Evolutionary conservation across 1,140 invertebrate species (phyloP).

Genomic region (Bombus impatiens): DNA sequence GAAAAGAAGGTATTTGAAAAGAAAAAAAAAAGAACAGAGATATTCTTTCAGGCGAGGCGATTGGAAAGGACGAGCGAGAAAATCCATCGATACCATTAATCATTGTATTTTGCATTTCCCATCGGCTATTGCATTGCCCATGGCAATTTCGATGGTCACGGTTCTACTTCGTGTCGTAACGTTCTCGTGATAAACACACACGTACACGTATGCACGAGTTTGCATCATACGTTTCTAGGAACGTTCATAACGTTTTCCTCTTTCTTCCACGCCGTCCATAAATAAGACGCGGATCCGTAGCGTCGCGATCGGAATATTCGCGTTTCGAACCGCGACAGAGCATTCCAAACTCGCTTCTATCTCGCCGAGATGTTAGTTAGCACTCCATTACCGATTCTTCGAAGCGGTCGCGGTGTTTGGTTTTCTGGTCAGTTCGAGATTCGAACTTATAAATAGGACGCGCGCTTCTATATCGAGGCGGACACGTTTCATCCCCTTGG

Average conservation of each 20-base stretch:
- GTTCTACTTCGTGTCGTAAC: background rate
- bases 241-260: slow-evolving; percentile 2
- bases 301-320: background rate
- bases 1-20: background rate
- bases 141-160: background rate
- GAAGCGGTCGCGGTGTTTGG: slow-evolving; percentile 20
- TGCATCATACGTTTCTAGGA: slow-evolving; percentile 13
- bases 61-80: background rate
- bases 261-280: background rate
- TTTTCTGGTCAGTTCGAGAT: slow-evolving; percentile 3
- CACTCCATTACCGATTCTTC: slow-evolving; percentile 28
- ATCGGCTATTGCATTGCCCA: background rate
- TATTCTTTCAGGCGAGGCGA: too few species aligned
- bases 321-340: background rate
- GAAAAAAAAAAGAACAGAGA: too few species aligned
- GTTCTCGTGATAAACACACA: background rate
- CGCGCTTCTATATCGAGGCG: background rate
- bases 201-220: background rate
- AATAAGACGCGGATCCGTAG: background rate
- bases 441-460: slow-evolving; percentile 15
- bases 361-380: slow-evolving; percentile 14
- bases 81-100: background rate
- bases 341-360: background rate
- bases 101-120: background rate
- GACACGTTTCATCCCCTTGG: slow-evolving; percentile 11